Conservation (phyloP, 2,113 vertebrate genomes). For the Carassius auratus region DNA sequence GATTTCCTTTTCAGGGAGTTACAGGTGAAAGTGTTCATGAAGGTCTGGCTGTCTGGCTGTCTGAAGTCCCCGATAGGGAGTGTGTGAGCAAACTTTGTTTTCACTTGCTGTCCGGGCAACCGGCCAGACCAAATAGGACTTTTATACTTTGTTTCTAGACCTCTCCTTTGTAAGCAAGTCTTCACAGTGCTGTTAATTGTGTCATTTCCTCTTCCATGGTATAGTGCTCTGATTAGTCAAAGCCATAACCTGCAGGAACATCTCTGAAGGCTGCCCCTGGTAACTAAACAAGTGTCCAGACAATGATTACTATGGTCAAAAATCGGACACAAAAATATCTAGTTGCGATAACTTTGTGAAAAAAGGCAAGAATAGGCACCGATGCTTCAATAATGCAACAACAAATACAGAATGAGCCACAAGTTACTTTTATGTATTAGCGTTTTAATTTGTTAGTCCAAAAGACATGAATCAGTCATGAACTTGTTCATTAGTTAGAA, state of each 20-base stretch:
- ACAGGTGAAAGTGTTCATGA: conserved; percentile 73
- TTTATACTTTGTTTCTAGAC: conserved; percentile 67
- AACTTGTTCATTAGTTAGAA: not conserved
- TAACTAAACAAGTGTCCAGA: not conserved
- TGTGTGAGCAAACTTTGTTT: conserved; percentile 71
- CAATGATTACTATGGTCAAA: not conserved
- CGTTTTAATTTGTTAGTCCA: not conserved
- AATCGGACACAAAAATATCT: not conserved
- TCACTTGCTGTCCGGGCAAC: conserved; percentile 68
- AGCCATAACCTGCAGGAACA: conserved; percentile 50
- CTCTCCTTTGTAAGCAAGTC: conserved; percentile 64
- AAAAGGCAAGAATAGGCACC: not conserved
- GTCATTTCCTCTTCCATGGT: conserved; percentile 60
- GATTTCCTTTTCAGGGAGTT: conserved; percentile 57
- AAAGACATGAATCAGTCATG: not conserved
- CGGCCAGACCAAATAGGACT: conserved; percentile 69
- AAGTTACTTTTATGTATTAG: not conserved
- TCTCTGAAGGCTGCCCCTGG: not conserved
- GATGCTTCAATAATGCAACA: not conserved
- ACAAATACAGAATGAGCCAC: not conserved
- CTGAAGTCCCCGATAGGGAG: conserved; percentile 64
- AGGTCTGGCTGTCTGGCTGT: conserved; percentile 64
- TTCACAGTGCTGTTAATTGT: conserved; percentile 63
- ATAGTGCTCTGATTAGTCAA: conserved; percentile 55
- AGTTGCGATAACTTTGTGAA: not conserved